phyloP scores from a whole-genome alignment of 2,113 vertebrate species.

The Pungitius pungitius region DNA sequence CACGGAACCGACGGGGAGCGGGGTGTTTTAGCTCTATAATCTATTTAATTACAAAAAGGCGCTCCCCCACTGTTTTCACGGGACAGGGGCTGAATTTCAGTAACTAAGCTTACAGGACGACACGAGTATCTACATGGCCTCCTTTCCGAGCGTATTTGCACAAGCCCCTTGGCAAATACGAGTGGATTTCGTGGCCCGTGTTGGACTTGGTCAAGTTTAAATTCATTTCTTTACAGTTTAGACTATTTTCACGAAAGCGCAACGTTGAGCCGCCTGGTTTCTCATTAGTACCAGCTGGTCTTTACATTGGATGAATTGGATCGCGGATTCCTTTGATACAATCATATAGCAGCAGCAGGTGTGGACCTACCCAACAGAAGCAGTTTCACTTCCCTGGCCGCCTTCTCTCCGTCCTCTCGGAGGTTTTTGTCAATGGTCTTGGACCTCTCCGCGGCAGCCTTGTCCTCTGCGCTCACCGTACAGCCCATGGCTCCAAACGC shows the following conservation, averaged over 20 bases:
- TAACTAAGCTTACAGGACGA: neutral
- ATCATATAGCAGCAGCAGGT: too few species aligned
- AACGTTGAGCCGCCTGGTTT: neutral
- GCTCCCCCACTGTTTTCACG: neutral
- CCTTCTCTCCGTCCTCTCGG: conserved; percentile 94
- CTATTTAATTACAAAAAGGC: conserved; percentile 10
- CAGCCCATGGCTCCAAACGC: conserved; percentile 88
- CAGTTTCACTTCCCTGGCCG: conserved; percentile 93
- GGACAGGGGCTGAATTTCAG: conserved; percentile 5
- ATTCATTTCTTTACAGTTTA: neutral
- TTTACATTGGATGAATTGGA: neutral
- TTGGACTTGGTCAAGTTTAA: neutral
- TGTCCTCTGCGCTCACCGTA: conserved; percentile 94
- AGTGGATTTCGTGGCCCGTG: neutral
- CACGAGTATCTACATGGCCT: conserved; percentile 7
- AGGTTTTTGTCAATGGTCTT: conserved; percentile 98
- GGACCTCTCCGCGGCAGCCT: conserved; percentile 93
- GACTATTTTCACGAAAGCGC: neutral
- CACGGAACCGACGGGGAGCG: too few species aligned
- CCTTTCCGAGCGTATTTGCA: neutral
- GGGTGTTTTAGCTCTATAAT: conserved; percentile 16
- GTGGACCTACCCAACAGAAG: conserved; percentile 87
- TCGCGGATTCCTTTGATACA: neutral
- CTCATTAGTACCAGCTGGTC: neutral
- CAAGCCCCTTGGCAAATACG: neutral